Evolutionary conservation across 2,113 vertebrate genomes (phyloP).

Genomic region (Corythornis cristatus): DNA sequence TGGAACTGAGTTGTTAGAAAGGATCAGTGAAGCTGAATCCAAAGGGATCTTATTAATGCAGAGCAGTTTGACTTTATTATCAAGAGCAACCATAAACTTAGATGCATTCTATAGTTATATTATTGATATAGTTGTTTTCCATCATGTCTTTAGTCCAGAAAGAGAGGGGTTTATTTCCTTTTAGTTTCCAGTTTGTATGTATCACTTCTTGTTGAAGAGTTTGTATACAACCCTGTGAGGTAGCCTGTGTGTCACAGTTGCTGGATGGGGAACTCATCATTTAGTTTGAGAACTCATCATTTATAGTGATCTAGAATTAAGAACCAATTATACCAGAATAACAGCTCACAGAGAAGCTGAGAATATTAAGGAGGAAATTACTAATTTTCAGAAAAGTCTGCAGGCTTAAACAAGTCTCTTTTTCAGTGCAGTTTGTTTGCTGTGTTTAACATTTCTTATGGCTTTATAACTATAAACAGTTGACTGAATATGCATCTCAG

Average conservation of each 20-base stretch:
- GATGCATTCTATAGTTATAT: not conserved
- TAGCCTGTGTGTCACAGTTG: not conserved
- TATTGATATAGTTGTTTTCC: not conserved
- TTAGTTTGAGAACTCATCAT: not conserved
- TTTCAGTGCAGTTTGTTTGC: not conserved
- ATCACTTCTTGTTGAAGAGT: not conserved
- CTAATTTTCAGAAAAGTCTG: not conserved
- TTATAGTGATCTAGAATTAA: not conserved
- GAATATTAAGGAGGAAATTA: not conserved
- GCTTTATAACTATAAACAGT: not conserved
- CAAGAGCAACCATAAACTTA: not conserved
- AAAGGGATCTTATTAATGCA: not conserved
- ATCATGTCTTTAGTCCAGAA: not conserved
- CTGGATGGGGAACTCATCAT: not conserved
- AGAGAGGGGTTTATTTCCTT: not conserved
- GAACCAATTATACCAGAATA: not conserved
- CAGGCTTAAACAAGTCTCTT: not conserved
- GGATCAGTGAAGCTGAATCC: not conserved
- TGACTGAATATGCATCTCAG: not conserved
- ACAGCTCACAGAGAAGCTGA: not conserved
- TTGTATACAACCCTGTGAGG: not conserved
- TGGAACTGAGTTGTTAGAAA: not conserved
- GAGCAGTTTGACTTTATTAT: not conserved
- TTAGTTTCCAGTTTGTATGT: not conserved
- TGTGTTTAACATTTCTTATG: not conserved